A percentile compares a stretch with the other conserved stretches of the same genome.
Conservation (phyloP, 1,140 invertebrate species). For the Bombus affinis region DNA sequence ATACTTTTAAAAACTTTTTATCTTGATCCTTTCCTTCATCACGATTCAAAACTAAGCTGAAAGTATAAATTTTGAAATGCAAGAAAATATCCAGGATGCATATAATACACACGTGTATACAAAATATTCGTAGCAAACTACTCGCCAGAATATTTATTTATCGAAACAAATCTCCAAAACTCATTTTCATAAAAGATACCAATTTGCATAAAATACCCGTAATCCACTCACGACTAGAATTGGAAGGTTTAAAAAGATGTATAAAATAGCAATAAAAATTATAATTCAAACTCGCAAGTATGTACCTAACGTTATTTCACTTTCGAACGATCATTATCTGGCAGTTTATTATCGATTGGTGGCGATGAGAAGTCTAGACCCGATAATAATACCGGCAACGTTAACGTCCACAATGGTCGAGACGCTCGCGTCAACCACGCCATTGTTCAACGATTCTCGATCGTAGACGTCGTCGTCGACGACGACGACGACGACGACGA, state of each 20-base stretch:
- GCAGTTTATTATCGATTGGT: conserved; percentile 11
- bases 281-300: neutral
- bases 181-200: too few species aligned
- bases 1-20: too few species aligned
- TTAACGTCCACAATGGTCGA: conserved; percentile 39
- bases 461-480: conserved; percentile 28
- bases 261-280: neutral
- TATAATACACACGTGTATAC: too few species aligned
- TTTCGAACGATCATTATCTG: neutral
- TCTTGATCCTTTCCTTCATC: too few species aligned
- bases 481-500: conserved; percentile 10
- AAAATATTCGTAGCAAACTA: too few species aligned
- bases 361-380: conserved; percentile 5
- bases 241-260: too few species aligned
- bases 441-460: conserved; percentile 48
- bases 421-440: conserved; percentile 49
- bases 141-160: too few species aligned
- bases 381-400: conserved; percentile 43
- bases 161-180: too few species aligned
- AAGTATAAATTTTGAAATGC: too few species aligned
- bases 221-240: neutral
- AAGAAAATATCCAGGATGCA: too few species aligned
- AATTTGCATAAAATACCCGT: too few species aligned
- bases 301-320: neutral
- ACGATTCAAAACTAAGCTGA: too few species aligned